Conservation (phyloP, 2,888 invertebrate genomes). For the Brachycybe producta region DNA sequence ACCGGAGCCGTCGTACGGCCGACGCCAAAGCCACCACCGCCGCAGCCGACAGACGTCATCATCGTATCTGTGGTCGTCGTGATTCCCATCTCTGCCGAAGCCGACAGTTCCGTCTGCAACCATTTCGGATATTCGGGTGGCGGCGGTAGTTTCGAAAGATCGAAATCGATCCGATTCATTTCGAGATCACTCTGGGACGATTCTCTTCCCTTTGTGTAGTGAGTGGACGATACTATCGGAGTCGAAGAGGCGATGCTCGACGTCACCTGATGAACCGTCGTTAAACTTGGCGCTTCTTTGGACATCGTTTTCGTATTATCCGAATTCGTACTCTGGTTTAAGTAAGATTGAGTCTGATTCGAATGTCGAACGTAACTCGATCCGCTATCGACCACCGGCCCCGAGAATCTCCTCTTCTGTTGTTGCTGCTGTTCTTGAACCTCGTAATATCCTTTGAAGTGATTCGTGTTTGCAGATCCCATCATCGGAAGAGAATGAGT, state of each 20-base stretch:
- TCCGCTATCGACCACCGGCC: too few species aligned
- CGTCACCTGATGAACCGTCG: background rate
- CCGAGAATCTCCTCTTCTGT: too few species aligned
- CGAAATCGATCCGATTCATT: too few species aligned
- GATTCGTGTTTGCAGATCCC: too few species aligned
- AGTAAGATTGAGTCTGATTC: too few species aligned
- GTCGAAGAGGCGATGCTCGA: constrained; percentile 20
- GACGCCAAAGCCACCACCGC: background rate
- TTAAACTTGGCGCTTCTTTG: background rate
- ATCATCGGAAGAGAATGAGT: too few species aligned
- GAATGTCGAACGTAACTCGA: too few species aligned
- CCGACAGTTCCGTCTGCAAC: background rate
- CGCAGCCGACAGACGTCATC: background rate
- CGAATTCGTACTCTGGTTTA: too few species aligned
- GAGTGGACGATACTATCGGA: constrained; percentile 17
- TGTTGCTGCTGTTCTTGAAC: too few species aligned
- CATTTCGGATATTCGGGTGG: constrained; percentile 30
- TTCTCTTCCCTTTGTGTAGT: constrained; percentile 52
- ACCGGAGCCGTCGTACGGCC: background rate
- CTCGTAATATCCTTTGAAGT: too few species aligned
- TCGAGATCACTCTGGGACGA: constrained; percentile 71
- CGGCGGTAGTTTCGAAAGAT: constrained; percentile 28
- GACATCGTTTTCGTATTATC: too few species aligned
- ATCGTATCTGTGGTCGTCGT: background rate
- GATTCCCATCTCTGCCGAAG: background rate